Evolutionary conservation across 2,113 vertebrate genomes (phyloP).

Genomic region (Chaetorhynchus papuensis): DNA sequence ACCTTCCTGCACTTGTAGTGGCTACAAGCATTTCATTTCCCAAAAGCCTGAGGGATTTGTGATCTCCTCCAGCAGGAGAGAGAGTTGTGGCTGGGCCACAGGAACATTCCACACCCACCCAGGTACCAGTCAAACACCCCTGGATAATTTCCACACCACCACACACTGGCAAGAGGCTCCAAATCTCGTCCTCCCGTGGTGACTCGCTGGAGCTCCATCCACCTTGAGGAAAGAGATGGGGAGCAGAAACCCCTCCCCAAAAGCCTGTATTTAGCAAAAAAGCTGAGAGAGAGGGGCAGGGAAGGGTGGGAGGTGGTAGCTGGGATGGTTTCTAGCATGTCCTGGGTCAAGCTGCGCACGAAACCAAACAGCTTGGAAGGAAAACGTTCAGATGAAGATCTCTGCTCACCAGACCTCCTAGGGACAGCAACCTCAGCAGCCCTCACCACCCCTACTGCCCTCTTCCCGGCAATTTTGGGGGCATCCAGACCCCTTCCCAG

Average conservation of each 20-base stretch:
- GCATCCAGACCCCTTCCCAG: accelerated
- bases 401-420: not conserved
- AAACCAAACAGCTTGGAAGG: not conserved
- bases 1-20: not conserved
- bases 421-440: not conserved
- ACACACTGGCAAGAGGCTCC: not conserved
- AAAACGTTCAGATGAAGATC: not conserved
- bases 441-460: not conserved
- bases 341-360: not conserved
- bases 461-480: accelerated
- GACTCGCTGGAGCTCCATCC: not conserved
- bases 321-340: not conserved
- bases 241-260: not conserved
- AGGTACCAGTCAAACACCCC: not conserved
- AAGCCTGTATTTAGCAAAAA: not conserved
- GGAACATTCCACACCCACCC: not conserved
- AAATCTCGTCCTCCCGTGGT: accelerated
- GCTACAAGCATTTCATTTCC: not conserved
- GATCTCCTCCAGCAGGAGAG: not conserved
- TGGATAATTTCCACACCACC: not conserved
- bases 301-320: not conserved
- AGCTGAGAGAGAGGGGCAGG: not conserved
- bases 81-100: not conserved
- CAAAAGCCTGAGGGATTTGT: accelerated
- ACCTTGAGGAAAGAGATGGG: not conserved